These are phyloP conservation scores for Podargus strigoides DNA, from an alignment of 2,797 vertebrate species.

Conservation along the genomic window DNA sequence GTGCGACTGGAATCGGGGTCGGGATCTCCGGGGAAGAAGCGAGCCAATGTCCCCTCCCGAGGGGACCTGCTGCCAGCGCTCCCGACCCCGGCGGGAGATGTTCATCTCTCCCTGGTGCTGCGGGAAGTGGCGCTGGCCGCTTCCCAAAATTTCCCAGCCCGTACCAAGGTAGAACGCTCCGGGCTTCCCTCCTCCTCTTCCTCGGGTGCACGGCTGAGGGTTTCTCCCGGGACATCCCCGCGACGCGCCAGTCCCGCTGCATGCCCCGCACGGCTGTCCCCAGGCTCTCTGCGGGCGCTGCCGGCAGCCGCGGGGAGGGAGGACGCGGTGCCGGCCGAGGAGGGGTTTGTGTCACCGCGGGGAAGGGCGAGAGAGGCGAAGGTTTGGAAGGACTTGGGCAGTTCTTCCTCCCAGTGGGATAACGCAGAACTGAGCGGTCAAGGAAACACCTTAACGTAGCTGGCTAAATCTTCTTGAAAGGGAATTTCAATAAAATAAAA, in stretches of 20 bases:
- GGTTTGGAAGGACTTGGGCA: not conserved
- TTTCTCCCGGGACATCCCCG: not conserved
- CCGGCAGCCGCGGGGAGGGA: not conserved
- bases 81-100: not conserved
- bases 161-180: not conserved
- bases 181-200: not conserved
- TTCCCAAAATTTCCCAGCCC: not conserved
- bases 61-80: not conserved
- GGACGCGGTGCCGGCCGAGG: not conserved
- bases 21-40: not conserved
- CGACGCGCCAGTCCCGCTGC: not conserved
- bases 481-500: no score
- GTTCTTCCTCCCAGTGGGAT: not conserved
- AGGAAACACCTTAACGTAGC: not conserved
- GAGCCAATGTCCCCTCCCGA: not conserved
- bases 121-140: not conserved
- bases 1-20: not conserved
- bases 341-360: not conserved
- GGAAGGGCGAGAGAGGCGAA: not conserved
- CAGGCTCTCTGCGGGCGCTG: not conserved
- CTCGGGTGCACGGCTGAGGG: not conserved
- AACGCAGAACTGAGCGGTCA: not conserved
- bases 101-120: not conserved
- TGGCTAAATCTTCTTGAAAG: no score
- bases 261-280: not conserved